A percentile compares a stretch with the other conserved stretches of the same genome.
phyloP scores from a whole-genome alignment of 2,113 vertebrate species.

The Hypanus sabinus region DNA sequence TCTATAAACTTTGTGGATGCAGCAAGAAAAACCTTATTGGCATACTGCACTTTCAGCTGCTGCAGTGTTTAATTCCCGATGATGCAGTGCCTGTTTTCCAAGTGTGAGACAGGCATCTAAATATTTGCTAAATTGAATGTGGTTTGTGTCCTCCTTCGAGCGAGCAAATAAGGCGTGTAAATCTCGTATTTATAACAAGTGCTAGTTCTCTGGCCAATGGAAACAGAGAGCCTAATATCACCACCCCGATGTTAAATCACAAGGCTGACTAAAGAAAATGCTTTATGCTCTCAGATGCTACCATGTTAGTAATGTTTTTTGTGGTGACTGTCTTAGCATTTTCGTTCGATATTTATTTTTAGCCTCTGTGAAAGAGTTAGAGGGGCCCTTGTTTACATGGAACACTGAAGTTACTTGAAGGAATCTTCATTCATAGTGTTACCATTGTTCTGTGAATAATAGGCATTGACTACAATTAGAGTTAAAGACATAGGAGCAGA shows the following conservation, averaged over 20 bases:
- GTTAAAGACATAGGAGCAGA: too few relatives aligned
- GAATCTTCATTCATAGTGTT: neutral
- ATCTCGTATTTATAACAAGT: neutral
- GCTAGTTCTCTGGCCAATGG: neutral
- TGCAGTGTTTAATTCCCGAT: neutral
- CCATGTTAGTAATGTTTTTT: neutral
- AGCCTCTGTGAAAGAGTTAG: too few relatives aligned
- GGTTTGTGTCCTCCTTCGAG: neutral
- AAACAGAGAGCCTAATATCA: neutral
- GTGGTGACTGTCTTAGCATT: neutral
- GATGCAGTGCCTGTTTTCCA: neutral
- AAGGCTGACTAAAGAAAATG: neutral
- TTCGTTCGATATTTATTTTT: neutral
- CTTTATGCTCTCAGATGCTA: neutral
- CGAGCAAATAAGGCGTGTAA: neutral
- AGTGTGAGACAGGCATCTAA: neutral
- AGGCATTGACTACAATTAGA: neutral
- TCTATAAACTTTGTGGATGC: neutral
- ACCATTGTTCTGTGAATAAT: neutral
- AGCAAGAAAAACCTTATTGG: neutral
- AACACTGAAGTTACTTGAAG: neutral
- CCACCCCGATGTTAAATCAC: too few relatives aligned
- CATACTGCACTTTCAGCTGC: neutral
- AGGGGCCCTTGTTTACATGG: neutral
- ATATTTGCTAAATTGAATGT: neutral